phyloP scores from a whole-genome alignment of 2,797 vertebrate species.

The Oreochromis grahami region DNA sequence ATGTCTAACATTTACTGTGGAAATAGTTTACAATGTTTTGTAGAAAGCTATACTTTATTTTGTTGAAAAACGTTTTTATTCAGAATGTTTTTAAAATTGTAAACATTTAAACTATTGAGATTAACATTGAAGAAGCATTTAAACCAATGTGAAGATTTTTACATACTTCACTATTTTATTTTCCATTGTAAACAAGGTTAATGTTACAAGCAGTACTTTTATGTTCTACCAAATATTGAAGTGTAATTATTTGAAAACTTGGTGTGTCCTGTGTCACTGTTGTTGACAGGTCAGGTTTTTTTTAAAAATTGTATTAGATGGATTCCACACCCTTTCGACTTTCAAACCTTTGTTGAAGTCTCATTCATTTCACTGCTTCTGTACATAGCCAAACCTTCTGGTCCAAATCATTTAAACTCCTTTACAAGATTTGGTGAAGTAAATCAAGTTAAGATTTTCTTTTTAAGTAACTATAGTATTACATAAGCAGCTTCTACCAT shows the following conservation, averaged over 20 bases:
- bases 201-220: neutral
- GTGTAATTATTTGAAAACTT: neutral
- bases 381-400: neutral
- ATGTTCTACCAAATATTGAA: neutral
- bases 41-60: neutral
- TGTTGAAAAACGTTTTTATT: neutral
- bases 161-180: neutral
- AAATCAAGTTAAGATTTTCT: neutral
- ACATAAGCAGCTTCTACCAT: neutral
- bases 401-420: neutral
- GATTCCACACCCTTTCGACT: neutral
- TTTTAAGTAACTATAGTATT: neutral
- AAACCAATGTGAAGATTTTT: neutral
- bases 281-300: neutral
- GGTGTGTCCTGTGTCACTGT: accelerated
- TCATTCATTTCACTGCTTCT: neutral
- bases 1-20: neutral
- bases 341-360: neutral
- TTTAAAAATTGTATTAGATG: neutral
- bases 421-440: neutral
- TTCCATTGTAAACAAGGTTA: neutral
- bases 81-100: neutral
- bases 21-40: neutral
- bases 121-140: neutral
- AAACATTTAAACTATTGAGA: neutral